Percentiles rank a stretch among this genome's conserved stretches.
These are phyloP conservation scores for Laticauda laticaudata DNA, from an alignment of 2,113 vertebrate genomes.

Conservation along the genomic window DNA sequence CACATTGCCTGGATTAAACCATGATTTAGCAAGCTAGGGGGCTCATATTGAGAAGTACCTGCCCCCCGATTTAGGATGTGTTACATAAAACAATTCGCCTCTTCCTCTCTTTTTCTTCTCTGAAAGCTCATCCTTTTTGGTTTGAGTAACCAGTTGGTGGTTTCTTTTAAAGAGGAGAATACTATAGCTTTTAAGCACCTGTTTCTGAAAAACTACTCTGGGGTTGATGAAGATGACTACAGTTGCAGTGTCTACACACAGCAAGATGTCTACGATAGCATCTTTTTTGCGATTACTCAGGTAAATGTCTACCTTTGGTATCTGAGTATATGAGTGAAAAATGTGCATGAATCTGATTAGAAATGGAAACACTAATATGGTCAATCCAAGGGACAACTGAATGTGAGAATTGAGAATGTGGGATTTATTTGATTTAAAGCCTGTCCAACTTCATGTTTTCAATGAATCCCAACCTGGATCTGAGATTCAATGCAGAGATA, in stretches of 20 bases:
- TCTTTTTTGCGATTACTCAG: slow-evolving; percentile 87
- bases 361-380: neutral
- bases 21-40: neutral
- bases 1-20: neutral
- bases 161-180: slow-evolving; percentile 93
- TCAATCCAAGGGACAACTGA: neutral
- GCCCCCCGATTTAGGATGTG: neutral
- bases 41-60: neutral
- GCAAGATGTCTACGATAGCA: slow-evolving; percentile 77
- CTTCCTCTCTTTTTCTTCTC: slow-evolving; percentile 7
- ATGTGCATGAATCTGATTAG: neutral
- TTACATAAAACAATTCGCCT: neutral
- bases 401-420: neutral
- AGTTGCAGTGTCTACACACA: slow-evolving; percentile 85
- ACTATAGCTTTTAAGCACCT: slow-evolving; percentile 86
- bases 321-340: neutral
- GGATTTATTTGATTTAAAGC: neutral
- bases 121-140: slow-evolving; percentile 89
- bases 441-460: neutral
- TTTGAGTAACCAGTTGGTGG: slow-evolving; percentile 93
- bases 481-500: neutral
- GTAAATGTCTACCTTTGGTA: slow-evolving; percentile 64
- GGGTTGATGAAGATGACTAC: slow-evolving; percentile 88
- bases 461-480: neutral
- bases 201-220: slow-evolving; percentile 88